These are phyloP conservation scores for Lasiurus borealis DNA, from an alignment of 2,113 vertebrate species.

Conservation along the genomic window DNA sequence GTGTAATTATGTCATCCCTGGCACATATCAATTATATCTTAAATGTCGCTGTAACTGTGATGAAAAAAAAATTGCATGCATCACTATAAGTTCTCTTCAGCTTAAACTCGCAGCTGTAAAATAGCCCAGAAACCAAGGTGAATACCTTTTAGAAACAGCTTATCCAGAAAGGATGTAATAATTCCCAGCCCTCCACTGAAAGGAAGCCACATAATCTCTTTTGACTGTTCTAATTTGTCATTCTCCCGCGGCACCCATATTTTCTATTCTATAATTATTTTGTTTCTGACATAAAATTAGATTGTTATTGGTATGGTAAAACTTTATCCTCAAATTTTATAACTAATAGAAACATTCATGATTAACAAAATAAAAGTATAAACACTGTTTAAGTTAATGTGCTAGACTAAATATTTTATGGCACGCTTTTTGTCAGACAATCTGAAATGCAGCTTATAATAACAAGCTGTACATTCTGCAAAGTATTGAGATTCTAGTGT, in stretches of 20 bases:
- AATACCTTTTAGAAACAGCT: not conserved
- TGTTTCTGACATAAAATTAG: not conserved
- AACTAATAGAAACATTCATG: not conserved
- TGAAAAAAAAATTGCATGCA: not conserved
- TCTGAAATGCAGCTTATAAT: not conserved
- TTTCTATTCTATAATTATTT: constrained; percentile 38
- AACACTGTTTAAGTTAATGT: not conserved
- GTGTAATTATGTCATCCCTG: not conserved
- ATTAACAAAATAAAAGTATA: not conserved
- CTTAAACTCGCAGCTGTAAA: not conserved
- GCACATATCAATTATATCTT: not conserved
- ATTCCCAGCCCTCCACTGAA: not conserved
- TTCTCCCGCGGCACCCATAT: not conserved
- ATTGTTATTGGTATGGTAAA: not conserved
- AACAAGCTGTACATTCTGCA: not conserved
- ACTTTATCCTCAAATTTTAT: not conserved
- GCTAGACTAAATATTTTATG: not conserved
- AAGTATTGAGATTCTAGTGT: not conserved
- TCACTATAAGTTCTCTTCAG: not conserved
- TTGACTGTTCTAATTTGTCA: not conserved
- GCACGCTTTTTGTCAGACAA: not conserved
- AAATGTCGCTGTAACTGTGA: not conserved
- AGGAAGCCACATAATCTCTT: not conserved
- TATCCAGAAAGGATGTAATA: not conserved
- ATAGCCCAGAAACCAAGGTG: not conserved